Evolutionary conservation across 2,888 invertebrate genomes (phyloP).

Genomic region (Calliphora vomitoria): DNA sequence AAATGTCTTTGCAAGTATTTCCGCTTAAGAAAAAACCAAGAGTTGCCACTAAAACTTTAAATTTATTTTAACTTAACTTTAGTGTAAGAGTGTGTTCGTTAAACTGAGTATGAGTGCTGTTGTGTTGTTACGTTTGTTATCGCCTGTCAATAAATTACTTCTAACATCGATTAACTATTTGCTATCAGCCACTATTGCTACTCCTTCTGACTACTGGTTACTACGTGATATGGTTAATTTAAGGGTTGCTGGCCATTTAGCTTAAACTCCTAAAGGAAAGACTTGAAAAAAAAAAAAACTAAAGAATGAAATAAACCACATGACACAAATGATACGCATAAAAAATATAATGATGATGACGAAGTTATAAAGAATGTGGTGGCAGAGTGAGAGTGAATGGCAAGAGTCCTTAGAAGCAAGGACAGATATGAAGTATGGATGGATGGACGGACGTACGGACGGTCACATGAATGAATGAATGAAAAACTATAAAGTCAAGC

Average conservation of each 20-base stretch:
- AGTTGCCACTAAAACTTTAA: slow-evolving; percentile 14
- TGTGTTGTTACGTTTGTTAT: slow-evolving; percentile 49
- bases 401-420: slow-evolving; percentile 15
- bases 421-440: slow-evolving; percentile 16
- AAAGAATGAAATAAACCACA: slow-evolving; percentile 53
- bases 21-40: too few species aligned
- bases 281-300: slow-evolving; percentile 3
- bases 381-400: slow-evolving; percentile 44
- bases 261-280: slow-evolving; percentile 55
- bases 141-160: slow-evolving; percentile 71
- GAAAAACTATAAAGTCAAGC: slow-evolving; percentile 43
- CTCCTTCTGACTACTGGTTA: slow-evolving; percentile 32
- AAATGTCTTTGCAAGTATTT: neutral
- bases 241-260: slow-evolving; percentile 70
- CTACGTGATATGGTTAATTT: slow-evolving; percentile 74
- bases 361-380: slow-evolving; percentile 43
- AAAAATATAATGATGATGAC: slow-evolving; percentile 45
- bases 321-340: slow-evolving; percentile 63
- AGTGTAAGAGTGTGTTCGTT: too few species aligned
- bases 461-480: neutral
- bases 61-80: slow-evolving; percentile 9
- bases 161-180: slow-evolving; percentile 72
- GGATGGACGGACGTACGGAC: neutral
- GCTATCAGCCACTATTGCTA: slow-evolving; percentile 15
- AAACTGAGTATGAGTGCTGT: slow-evolving; percentile 8